Base-by-base conservation (phyloP, 2,113 vertebrate species). In the Scytalopus superciliaris region DNA sequence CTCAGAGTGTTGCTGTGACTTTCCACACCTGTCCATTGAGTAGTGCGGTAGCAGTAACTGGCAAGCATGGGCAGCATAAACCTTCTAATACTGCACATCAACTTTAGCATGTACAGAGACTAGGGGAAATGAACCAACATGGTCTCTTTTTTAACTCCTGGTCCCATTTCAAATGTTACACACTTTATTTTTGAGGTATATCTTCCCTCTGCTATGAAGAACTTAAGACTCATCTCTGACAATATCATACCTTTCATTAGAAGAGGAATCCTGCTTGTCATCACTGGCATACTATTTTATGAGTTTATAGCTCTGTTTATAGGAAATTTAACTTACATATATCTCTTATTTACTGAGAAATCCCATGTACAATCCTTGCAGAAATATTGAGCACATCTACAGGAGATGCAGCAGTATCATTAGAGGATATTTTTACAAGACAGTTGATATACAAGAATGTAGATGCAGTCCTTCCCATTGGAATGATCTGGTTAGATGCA, bases 21-120 rank as follows among this genome's bases (percentile, higher is more conserved):
- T 63, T 60, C 55, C 17, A 37, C 7, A 50, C 8, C 3, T 2
- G 18, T 25, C 39, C 0, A 1, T 17, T 63, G 44, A 49, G 6
- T 14, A 64, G 69, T 52, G 35, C 5, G 8, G 31, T 14, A 72
- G 37, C 56, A 70, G 28, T 49, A 60, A 10, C 44, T 64, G 25
- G 25, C 39, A 79, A 44, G 17, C 25, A 28, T 5, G 52, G 21
- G 40, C 17, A 90, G 40, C 10, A 24, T 3, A 78, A 44, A 44
- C 37, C 88, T 77, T 69, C 25, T 33, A 57, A 11, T 23, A 13
- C 30, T 33, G 50, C 7, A 33, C 7, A 31, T 42, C 53, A 49
- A 31, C 10, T 81, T 68, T 24, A 35, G 14, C 7, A 9, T 18
- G 1, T 44, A 25, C 39, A 87, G 62, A 79, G 2, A 24, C 18